Evolutionary conservation across 2,888 invertebrate genomes (phyloP).

Genomic region (Tetanocera ferruginea): DNA sequence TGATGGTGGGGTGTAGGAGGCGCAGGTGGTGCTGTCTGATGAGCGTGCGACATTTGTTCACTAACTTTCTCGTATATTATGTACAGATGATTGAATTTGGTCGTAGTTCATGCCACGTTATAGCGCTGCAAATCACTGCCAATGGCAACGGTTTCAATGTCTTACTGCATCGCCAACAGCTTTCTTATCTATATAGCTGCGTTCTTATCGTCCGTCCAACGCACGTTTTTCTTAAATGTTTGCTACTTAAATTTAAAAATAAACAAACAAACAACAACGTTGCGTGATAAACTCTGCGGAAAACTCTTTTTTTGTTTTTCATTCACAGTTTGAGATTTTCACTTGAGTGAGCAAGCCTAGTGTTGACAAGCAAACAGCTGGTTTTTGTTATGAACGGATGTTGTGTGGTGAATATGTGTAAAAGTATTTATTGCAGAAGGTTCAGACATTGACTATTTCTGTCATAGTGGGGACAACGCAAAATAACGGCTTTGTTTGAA

Average conservation of each 20-base stretch:
- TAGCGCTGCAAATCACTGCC: conserved; percentile 25
- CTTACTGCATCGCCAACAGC: not conserved
- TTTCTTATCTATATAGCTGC: not conserved
- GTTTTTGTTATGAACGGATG: not conserved
- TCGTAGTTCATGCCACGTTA: not conserved
- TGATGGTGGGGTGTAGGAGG: conserved; percentile 9
- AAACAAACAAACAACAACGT: not conserved
- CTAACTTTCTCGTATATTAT: not conserved
- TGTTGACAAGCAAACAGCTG: conserved; percentile 21
- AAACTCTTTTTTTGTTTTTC: conserved; percentile 20
- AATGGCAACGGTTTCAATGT: conserved; percentile 12
- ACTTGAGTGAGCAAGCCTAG: conserved; percentile 17
- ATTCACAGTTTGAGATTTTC: not conserved
- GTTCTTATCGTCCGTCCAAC: not conserved
- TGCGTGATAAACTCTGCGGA: conserved; percentile 18
- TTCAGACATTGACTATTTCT: too few relatives aligned
- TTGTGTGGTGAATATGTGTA: not conserved
- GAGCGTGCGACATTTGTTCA: conserved; percentile 12
- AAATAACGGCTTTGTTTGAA: too few relatives aligned
- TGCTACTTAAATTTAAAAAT: conserved; percentile 35
- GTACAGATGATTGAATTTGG: not conserved
- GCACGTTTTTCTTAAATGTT: conserved; percentile 10
- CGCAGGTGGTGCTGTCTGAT: not conserved
- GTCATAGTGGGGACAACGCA: too few relatives aligned
- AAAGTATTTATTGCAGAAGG: not conserved